Evolutionary conservation across 2,113 vertebrate genomes (phyloP).

Genomic region (Callaeas wilsoni): DNA sequence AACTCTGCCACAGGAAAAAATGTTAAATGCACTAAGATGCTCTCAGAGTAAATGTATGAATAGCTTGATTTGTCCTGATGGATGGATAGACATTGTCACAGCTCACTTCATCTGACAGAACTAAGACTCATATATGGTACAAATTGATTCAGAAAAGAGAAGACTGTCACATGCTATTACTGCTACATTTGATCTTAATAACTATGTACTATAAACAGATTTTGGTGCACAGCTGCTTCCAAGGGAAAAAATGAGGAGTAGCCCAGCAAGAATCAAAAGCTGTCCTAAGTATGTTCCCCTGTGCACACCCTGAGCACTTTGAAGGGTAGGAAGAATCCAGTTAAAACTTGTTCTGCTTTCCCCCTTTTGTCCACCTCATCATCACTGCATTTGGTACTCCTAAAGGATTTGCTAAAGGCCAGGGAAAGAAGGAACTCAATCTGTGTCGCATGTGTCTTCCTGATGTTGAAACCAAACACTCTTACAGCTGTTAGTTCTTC

Average conservation of each 20-base stretch:
- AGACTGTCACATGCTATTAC: slow-evolving; percentile 23
- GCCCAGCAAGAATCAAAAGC: background rate
- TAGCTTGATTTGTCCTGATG: slow-evolving; percentile 33
- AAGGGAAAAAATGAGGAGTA: background rate
- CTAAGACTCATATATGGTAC: background rate
- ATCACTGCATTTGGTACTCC: background rate
- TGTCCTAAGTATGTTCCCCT: background rate
- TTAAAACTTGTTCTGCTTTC: background rate
- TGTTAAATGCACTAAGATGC: background rate
- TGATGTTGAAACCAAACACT: background rate
- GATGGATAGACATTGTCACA: slow-evolving; percentile 35
- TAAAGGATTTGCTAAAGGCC: background rate
- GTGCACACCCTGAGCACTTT: background rate
- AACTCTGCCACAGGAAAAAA: background rate
- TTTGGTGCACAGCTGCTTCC: background rate
- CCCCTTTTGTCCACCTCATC: background rate
- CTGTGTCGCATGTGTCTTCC: background rate
- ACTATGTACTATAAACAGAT: slow-evolving; percentile 29
- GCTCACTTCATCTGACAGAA: slow-evolving; percentile 51
- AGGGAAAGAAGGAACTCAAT: background rate
- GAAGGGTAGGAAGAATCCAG: background rate
- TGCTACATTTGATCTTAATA: slow-evolving; percentile 32
- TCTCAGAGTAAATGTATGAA: background rate
- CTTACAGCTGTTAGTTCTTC: background rate
- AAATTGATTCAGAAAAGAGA: slow-evolving; percentile 41